Evolutionary conservation across 2,888 invertebrate genomes (phyloP).

Genomic region (Ditula angustiorana): DNA sequence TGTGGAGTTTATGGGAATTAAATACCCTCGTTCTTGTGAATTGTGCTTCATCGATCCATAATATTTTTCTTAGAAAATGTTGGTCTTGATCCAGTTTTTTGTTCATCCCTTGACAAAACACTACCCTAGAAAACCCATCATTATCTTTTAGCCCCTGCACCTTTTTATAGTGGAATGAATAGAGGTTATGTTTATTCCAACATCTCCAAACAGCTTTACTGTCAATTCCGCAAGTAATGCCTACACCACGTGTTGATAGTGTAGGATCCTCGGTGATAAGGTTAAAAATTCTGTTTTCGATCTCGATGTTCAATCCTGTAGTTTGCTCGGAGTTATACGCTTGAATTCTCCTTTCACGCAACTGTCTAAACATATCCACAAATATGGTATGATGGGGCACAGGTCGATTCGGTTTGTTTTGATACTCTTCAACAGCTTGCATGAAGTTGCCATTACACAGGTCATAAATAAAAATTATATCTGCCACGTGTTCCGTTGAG

Average conservation of each 20-base stretch:
- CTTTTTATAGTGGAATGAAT: background rate
- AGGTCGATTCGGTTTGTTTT: background rate
- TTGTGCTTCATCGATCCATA: background rate
- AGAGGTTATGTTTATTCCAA: background rate
- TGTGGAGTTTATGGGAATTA: slow-evolving; percentile 9
- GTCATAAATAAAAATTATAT: background rate
- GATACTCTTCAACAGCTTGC: slow-evolving; percentile 3
- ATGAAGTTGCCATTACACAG: background rate
- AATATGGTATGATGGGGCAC: slow-evolving; percentile 8
- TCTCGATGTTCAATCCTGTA: background rate
- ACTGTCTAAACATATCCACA: background rate
- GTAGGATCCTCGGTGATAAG: slow-evolving; percentile 3
- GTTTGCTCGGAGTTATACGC: slow-evolving; percentile 1
- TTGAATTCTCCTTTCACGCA: slow-evolving; percentile 5
- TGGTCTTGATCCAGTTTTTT: background rate
- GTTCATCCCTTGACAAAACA: slow-evolving; percentile 3
- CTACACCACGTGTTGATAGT: background rate
- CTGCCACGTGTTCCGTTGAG: background rate
- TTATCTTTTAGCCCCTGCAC: background rate
- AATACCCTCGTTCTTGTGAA: slow-evolving; percentile 1
- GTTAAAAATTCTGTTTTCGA: slow-evolving; percentile 5
- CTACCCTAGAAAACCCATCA: background rate
- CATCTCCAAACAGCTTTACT: background rate
- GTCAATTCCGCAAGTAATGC: background rate
- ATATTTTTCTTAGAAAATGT: background rate